A percentile compares a stretch with the other conserved stretches of the same genome.
phyloP scores from a whole-genome alignment of 2,888 invertebrate species.

The Drosophila pseudotakahashii region DNA sequence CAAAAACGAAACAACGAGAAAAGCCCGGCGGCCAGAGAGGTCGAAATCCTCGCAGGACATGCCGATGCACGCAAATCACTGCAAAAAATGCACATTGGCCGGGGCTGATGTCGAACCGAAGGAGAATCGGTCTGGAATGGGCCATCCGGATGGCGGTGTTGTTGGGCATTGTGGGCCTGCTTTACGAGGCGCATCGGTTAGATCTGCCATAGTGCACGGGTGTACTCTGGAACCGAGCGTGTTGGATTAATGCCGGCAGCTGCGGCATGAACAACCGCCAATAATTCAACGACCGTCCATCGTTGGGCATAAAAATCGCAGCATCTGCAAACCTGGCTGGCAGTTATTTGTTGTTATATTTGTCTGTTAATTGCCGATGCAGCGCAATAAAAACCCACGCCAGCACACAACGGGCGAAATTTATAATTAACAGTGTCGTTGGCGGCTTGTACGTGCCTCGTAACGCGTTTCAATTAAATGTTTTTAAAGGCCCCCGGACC shows the following conservation, averaged over 20 bases:
- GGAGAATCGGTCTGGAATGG: constrained; percentile 37
- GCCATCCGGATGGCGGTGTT: constrained; percentile 24
- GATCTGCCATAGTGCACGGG: constrained; percentile 18
- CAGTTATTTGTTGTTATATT: constrained; percentile 73
- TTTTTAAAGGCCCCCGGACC: constrained; percentile 31
- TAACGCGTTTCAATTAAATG: constrained; percentile 55
- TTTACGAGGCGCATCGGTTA: constrained; percentile 68
- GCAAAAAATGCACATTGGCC: constrained; percentile 59
- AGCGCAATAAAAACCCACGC: constrained; percentile 62
- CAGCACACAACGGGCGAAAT: constrained; percentile 7
- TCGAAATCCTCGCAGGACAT: constrained; percentile 57
- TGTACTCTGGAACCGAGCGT: constrained; percentile 21
- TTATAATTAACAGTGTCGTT: constrained; percentile 62
- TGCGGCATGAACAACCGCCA: constrained; percentile 70
- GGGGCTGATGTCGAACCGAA: constrained; percentile 25
- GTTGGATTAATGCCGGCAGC: constrained; percentile 72
- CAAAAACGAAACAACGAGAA: constrained; percentile 19
- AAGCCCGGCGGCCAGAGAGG: constrained; percentile 18
- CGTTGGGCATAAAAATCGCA: constrained; percentile 70
- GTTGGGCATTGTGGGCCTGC: constrained; percentile 57
- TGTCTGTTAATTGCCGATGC: constrained; percentile 73
- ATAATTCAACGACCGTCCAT: constrained; percentile 71
- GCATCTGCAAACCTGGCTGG: constrained; percentile 64
- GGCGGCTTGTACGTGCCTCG: constrained; percentile 32
- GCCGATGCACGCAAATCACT: constrained; percentile 72